Evolutionary conservation across 2,888 invertebrate genomes (phyloP), one percentile per base, ranked within the genome.

Genomic region (Eupeodes luniger): DNA sequence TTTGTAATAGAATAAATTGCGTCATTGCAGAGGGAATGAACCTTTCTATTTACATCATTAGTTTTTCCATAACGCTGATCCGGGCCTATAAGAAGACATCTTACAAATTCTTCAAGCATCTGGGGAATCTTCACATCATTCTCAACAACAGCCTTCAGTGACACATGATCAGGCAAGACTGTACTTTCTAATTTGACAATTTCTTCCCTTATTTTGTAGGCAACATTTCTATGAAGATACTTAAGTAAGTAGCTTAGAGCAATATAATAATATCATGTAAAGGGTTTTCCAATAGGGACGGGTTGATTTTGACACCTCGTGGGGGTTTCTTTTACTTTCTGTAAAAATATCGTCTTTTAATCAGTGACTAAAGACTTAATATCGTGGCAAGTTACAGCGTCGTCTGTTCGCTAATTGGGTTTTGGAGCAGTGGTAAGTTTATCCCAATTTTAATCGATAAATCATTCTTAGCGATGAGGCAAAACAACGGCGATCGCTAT

Each of bases 181-280:
- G 36, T n/a, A 16, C 36, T 36, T 53, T 69, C 67, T 34, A 69
- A 4, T 53, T 69, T 53, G 2, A 69, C 19, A 12, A 53, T 53
- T n/a, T 69, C 53, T 53, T 69, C 67, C 36, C 67, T 69, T n/a
- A 69, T n/a, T 53, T 53, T 69, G 53, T 69, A 69, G n/a, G 67
- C 67, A 36, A 69, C n/a, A 53, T 53, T 27, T 19, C 67, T 69
- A 53, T 53, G 16, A 69, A 61, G 3, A 61, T 14, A 61, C 16
- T n/a, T 44, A 40, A 40, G 5, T 40, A 10, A 62, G 40, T 62
- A n/a, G 40, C n/a, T 36, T 36, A 36, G 36, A 36, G 6, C 6
- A 36, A 36, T 36, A 36, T 36, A 4, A 36, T 36, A 36, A 5
- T 36, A 36, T 36, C 36, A 36, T 36, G 36, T 36, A 36, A n/a